Base-by-base conservation (phyloP, 2,888 invertebrate species). In the Napeogenes inachia region DNA sequence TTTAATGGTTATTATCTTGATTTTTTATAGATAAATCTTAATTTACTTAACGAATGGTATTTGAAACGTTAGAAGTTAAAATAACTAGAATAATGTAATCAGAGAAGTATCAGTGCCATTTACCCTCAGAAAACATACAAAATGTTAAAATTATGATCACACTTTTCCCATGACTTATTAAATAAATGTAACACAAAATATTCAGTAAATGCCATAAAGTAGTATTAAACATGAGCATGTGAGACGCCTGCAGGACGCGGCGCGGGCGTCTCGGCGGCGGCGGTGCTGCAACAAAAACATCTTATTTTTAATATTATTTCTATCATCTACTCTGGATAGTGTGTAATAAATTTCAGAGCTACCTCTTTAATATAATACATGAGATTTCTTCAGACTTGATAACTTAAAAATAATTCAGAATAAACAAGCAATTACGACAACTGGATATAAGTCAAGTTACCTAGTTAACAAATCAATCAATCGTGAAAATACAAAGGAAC, bases 401-500 rank as follows among this genome's bases (percentile, higher is more conserved):
- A 42, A n/a, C 10, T 2, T 61, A 33, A 33, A 21, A 12, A 50
- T 13, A 30, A 6, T 38, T 53, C 53, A 32, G 13, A 45, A 42
- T 13, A 56, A 46, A 57, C 53, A 35, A 35, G 35, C 35, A 65
- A 62, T 62, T 55, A 65, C 60, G 56, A 61, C 45, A 21, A 59
- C 53, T 45, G 50, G 45, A 61, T 50, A 61, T 54, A 50, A 50
- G 50, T 50, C 6, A 50, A 50, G 21, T 57, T 55, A 47, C 61
- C 33, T 47, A 64, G 56, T 67, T 65, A 67, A 66, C 59, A 61
- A 68, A 64, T 68, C 66, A 68, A 71, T 73, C 74, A 70, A 71
- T 71, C 73, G 68, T 66, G 67, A 67, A 70, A 68, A 71, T 69
- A 71, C 67, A 69, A 69, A 71, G 69, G 70, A 69, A 64, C 62